Evolutionary conservation across 2,888 invertebrate species (phyloP).

Genomic region (Cephalotes varians): DNA sequence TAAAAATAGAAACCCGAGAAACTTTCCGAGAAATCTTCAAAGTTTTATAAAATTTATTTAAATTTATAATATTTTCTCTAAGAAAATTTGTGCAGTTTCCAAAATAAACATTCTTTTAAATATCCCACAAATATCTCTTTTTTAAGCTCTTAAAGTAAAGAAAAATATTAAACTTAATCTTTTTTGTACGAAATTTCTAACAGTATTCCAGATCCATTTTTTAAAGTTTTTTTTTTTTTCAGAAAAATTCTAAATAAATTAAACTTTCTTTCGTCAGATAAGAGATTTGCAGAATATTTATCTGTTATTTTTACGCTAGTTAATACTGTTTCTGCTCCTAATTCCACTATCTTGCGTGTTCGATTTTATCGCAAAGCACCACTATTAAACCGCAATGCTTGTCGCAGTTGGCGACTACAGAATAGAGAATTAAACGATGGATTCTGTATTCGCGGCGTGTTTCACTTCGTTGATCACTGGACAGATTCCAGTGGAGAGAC

Average conservation of each 20-base stretch:
- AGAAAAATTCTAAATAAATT: background rate
- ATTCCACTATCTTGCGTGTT: constrained; percentile 57
- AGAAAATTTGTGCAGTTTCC: background rate
- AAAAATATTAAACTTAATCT: background rate
- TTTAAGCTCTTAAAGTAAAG: background rate
- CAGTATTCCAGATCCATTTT: background rate
- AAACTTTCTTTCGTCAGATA: background rate
- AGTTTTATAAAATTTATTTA: background rate
- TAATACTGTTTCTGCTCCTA: constrained; percentile 53
- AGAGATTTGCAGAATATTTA: background rate
- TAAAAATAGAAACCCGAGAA: background rate
- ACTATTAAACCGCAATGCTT: constrained; percentile 52
- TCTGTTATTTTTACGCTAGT: constrained; percentile 50
- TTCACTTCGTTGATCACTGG: constrained; percentile 58
- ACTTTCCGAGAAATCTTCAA: background rate
- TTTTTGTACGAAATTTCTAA: background rate
- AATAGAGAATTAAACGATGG: constrained; percentile 57
- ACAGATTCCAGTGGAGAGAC: constrained; percentile 65
- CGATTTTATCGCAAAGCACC: constrained; percentile 1
- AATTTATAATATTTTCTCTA: background rate
- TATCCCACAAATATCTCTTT: background rate
- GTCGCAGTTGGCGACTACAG: constrained; percentile 52
- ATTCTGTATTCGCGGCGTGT: constrained; percentile 64
- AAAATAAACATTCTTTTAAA: background rate
- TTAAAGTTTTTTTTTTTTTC: background rate